Evolutionary conservation across 2,888 invertebrate genomes (phyloP).

Genomic region (Sinelater perroti): DNA sequence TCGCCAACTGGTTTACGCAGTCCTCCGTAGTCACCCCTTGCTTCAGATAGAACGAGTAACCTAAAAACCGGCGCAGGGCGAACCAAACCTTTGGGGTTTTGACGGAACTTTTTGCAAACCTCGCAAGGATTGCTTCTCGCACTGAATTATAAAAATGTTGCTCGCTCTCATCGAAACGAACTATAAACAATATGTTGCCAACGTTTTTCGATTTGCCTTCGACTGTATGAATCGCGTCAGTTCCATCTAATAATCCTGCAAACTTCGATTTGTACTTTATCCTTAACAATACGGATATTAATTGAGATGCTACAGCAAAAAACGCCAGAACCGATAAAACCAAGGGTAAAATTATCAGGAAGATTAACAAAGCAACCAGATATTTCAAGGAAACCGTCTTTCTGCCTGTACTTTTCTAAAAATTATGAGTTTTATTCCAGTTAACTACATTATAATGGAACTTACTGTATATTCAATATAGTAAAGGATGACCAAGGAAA

Average conservation of each 20-base stretch:
- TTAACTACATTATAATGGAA: too few relatives aligned
- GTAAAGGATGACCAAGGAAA: too few relatives aligned
- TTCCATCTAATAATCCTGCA: slow-evolving; percentile 9
- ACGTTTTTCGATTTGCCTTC: slow-evolving; percentile 18
- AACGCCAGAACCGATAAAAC: not conserved
- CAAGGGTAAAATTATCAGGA: slow-evolving; percentile 3
- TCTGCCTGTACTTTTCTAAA: slow-evolving; percentile 20
- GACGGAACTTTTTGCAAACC: slow-evolving; percentile 3
- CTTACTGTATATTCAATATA: too few relatives aligned
- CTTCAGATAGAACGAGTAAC: slow-evolving; percentile 13
- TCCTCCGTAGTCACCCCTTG: slow-evolving; percentile 8
- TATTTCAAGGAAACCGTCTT: slow-evolving; percentile 4
- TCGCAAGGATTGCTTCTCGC: slow-evolving; percentile 2
- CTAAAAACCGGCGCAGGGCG: slow-evolving; percentile 2
- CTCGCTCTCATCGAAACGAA: not conserved
- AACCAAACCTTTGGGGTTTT: slow-evolving; percentile 16
- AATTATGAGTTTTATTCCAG: too few relatives aligned
- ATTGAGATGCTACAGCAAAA: slow-evolving; percentile 8
- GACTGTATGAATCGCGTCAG: slow-evolving; percentile 9
- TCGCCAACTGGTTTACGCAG: slow-evolving; percentile 5
- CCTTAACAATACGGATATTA: slow-evolving; percentile 5
- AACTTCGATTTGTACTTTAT: not conserved
- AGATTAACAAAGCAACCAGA: slow-evolving; percentile 5
- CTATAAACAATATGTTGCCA: slow-evolving; percentile 13
- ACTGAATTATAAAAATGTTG: slow-evolving; percentile 8